Evolutionary conservation across 2,888 invertebrate genomes (phyloP).

Genomic region (Cheilosia soror): DNA sequence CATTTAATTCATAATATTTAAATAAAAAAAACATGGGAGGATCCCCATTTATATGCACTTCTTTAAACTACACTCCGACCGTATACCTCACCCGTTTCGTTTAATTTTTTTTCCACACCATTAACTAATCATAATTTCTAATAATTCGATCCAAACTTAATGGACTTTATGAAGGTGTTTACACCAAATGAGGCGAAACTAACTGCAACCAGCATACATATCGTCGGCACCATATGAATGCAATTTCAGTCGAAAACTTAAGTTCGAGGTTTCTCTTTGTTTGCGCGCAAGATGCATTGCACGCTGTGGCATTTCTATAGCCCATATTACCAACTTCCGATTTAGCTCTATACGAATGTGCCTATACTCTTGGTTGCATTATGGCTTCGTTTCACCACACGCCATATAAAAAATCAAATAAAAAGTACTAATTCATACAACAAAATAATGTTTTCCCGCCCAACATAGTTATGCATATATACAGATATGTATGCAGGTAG

Average conservation of each 20-base stretch:
- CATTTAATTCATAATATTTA: too few species aligned
- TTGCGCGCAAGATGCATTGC: constrained; percentile 7
- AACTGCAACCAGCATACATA: neutral
- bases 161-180: constrained; percentile 22
- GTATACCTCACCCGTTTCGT: neutral
- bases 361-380: too few species aligned
- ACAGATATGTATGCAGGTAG: neutral
- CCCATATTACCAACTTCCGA: constrained; percentile 6
- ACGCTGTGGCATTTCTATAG: constrained; percentile 37
- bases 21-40: too few species aligned
- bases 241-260: constrained; percentile 25
- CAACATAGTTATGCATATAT: constrained; percentile 27
- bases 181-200: constrained; percentile 41
- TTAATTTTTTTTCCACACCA: constrained; percentile 46
- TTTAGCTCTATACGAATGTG: too few species aligned
- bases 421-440: constrained; percentile 40
- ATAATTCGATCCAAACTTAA: constrained; percentile 32
- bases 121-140: constrained; percentile 45
- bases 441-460: constrained; percentile 39
- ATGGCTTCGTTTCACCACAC: neutral
- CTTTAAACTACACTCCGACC: too few species aligned
- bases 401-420: constrained; percentile 29
- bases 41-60: too few species aligned
- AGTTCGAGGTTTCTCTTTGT: constrained; percentile 33
- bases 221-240: neutral